Evolutionary conservation across 2,797 vertebrate genomes (phyloP).

Genomic region (Sarcoramphus papa): DNA sequence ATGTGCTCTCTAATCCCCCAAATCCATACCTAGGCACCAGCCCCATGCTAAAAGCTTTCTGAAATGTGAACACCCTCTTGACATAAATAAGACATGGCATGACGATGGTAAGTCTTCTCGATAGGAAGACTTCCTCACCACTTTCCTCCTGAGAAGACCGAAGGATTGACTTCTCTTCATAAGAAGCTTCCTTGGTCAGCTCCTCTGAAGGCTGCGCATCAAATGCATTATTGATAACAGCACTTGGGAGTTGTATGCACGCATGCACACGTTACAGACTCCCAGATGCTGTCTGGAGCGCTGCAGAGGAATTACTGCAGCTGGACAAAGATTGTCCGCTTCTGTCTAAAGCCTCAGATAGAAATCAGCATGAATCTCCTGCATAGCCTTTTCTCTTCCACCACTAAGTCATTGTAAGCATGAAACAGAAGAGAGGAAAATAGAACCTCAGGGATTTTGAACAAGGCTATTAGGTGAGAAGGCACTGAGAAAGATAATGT

Average conservation of each 20-base stretch:
- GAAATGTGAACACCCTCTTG: not conserved
- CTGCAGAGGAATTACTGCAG: not conserved
- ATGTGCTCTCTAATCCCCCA: not conserved
- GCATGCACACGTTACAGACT: not conserved
- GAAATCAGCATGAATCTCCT: not conserved
- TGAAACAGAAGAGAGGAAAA: not conserved
- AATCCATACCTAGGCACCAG: not conserved
- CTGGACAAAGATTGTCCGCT: not conserved
- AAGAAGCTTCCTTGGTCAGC: not conserved
- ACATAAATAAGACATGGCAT: constrained; percentile 1
- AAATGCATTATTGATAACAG: constrained; percentile 43
- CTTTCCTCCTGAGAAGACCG: not conserved
- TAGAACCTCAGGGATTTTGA: not conserved
- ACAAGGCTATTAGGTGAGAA: not conserved
- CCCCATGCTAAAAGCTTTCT: constrained; percentile 27
- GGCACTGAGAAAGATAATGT: not conserved
- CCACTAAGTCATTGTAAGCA: not conserved
- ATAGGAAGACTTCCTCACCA: not conserved
- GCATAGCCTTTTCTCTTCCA: not conserved
- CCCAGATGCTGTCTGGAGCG: not conserved
- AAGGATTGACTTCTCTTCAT: not conserved
- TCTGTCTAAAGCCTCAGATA: not conserved
- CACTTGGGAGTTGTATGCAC: not conserved
- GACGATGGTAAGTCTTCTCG: not conserved
- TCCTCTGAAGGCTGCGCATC: not conserved